A percentile compares a stretch with the other conserved stretches of the same genome.
Evolutionary conservation across 2,888 invertebrate genomes (phyloP).

Genomic region (Cactoblastis cactorum): DNA sequence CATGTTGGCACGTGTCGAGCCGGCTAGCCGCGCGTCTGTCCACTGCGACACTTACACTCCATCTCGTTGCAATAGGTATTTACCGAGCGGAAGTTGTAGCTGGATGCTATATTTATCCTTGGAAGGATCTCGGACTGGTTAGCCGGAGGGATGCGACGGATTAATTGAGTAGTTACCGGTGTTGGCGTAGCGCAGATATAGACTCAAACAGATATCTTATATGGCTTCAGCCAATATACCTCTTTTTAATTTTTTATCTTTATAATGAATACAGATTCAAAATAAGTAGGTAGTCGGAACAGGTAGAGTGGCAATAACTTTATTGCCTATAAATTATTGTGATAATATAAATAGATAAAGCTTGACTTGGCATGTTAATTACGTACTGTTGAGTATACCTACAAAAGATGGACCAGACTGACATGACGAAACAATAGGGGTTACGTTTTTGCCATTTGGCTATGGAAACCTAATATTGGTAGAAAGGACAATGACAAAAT

Average conservation of each 20-base stretch:
- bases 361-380: no score
- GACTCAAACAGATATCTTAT: slow-evolving; percentile 13
- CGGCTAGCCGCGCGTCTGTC: slow-evolving; percentile 51
- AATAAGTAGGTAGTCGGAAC: no score
- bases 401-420: no score
- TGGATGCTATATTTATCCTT: slow-evolving; percentile 64
- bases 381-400: no score
- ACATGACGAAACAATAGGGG: no score
- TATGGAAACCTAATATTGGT: no score
- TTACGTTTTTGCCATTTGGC: no score
- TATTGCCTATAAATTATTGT: no score
- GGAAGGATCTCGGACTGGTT: slow-evolving; percentile 54
- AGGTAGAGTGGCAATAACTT: no score
- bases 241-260: neutral
- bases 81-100: slow-evolving; percentile 52
- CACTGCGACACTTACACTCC: slow-evolving; percentile 46
- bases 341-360: no score
- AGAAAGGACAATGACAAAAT: no score
- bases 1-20: slow-evolving; percentile 37
- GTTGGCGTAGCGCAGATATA: slow-evolving; percentile 19
- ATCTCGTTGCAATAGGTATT: slow-evolving; percentile 57
- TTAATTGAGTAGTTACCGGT: slow-evolving; percentile 60
- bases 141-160: slow-evolving; percentile 55
- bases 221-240: neutral
- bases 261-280: no score